These are phyloP conservation scores for Chiloscyllium punctatum DNA, from an alignment of 2,797 vertebrate species.

Conservation along the genomic window DNA sequence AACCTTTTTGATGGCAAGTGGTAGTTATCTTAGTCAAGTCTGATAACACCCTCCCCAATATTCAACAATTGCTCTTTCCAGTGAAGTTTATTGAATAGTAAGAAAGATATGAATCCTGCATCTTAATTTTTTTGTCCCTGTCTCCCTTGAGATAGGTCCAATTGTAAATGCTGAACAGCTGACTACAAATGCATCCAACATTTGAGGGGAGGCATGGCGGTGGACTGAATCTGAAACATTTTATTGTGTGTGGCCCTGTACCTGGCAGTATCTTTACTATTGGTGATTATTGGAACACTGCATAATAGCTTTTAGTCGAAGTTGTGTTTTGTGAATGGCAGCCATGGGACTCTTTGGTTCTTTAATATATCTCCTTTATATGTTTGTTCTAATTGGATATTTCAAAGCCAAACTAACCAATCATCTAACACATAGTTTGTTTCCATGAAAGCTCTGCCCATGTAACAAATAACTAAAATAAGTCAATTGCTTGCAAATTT, in stretches of 20 bases:
- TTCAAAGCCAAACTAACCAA: neutral
- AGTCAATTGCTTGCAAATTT: neutral
- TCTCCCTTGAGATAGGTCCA: neutral
- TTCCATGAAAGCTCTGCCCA: neutral
- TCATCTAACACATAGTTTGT: neutral
- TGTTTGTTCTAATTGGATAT: neutral
- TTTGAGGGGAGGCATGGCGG: neutral
- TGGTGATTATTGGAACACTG: neutral
- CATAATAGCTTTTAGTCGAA: neutral
- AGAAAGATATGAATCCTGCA: neutral
- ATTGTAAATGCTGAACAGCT: neutral
- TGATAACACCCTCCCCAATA: neutral
- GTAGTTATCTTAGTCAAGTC: neutral
- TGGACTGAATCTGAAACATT: neutral
- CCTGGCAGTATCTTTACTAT: neutral
- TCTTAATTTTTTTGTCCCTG: neutral
- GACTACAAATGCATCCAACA: neutral
- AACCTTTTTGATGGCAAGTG: neutral
- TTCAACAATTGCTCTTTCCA: neutral
- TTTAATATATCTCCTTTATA: neutral
- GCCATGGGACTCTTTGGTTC: neutral
- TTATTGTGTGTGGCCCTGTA: neutral
- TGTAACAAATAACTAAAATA: neutral
- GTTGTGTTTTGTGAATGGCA: conserved; percentile 14
- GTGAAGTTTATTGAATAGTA: neutral